These are phyloP conservation scores for Calypte anna DNA, from an alignment of 2,113 vertebrate genomes.

Conservation along the genomic window DNA sequence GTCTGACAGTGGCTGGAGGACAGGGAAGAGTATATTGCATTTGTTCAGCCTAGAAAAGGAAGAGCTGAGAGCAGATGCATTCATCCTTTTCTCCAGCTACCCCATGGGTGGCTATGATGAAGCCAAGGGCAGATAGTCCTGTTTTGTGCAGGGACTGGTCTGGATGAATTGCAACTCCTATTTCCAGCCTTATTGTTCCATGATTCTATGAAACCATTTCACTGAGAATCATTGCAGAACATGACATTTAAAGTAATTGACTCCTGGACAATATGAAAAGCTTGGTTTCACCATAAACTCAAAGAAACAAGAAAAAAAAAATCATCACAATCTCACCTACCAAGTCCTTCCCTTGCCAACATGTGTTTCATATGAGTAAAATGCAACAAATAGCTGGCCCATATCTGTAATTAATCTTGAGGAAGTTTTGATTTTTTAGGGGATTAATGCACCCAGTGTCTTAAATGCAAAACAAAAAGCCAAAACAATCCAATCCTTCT, in stretches of 20 bases:
- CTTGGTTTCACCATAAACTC: background rate
- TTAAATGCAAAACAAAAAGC: constrained; percentile 18
- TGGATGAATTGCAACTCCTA: background rate
- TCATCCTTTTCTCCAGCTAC: background rate
- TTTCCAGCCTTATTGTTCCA: background rate
- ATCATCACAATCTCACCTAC: background rate
- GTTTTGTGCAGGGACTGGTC: background rate
- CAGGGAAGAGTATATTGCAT: background rate
- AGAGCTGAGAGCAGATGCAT: background rate
- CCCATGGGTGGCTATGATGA: background rate
- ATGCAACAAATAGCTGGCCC: constrained; percentile 7
- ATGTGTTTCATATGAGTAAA: background rate
- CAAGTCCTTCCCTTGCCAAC: constrained; percentile 28
- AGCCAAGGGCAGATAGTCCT: background rate
- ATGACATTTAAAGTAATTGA: background rate
- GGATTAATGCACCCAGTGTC: background rate
- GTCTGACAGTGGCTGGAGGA: background rate
- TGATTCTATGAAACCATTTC: background rate
- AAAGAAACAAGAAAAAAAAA: background rate
- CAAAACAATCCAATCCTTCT: background rate
- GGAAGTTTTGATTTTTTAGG: constrained; percentile 6
- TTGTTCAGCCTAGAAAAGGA: background rate
- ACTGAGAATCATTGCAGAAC: background rate
- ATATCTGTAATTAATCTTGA: constrained; percentile 38
- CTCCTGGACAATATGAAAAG: background rate